Evolutionary conservation across 1,140 invertebrate genomes (phyloP).

Genomic region (Copidosoma floridanum): DNA sequence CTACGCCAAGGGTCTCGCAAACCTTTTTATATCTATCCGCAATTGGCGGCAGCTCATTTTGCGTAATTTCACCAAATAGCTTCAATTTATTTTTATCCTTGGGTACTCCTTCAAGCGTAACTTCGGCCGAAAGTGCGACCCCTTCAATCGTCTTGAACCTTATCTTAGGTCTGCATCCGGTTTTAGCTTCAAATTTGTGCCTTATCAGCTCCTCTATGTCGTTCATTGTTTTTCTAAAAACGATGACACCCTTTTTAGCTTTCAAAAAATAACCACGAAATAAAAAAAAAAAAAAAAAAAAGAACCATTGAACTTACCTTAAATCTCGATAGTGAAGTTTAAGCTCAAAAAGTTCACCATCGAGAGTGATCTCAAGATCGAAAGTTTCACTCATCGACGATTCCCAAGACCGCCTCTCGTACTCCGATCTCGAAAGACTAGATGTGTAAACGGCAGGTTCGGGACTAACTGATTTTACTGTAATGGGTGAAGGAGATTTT

Average conservation of each 20-base stretch:
- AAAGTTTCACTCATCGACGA: conserved; percentile 1
- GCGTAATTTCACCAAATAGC: conserved; percentile 31
- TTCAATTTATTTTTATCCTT: conserved; percentile 2
- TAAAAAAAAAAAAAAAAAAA: no score
- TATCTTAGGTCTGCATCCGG: conserved; percentile 8
- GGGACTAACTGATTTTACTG: not conserved
- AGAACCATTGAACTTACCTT: not conserved
- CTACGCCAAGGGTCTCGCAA: conserved; percentile 32
- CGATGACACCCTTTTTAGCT: no score
- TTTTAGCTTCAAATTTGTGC: conserved; percentile 17
- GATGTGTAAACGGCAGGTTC: not conserved
- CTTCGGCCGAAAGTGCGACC: not conserved
- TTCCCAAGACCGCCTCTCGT: conserved; percentile 2
- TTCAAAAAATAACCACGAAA: no score
- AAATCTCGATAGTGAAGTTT: conserved; percentile 36
- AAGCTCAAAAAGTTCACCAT: conserved; percentile 34
- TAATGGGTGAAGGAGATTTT: not conserved
- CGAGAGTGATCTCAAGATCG: conserved; percentile 36
- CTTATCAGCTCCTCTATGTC: conserved; percentile 22
- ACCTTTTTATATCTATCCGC: conserved; percentile 43
- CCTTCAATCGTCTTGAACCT: conserved; percentile 8
- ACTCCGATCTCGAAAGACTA: not conserved
- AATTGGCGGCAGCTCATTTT: conserved; percentile 38
- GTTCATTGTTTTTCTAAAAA: conserved; percentile 31
- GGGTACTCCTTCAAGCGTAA: conserved; percentile 10